Base-by-base conservation (phyloP, 2,888 invertebrate species). In the Steinernema hermaphroditum region DNA sequence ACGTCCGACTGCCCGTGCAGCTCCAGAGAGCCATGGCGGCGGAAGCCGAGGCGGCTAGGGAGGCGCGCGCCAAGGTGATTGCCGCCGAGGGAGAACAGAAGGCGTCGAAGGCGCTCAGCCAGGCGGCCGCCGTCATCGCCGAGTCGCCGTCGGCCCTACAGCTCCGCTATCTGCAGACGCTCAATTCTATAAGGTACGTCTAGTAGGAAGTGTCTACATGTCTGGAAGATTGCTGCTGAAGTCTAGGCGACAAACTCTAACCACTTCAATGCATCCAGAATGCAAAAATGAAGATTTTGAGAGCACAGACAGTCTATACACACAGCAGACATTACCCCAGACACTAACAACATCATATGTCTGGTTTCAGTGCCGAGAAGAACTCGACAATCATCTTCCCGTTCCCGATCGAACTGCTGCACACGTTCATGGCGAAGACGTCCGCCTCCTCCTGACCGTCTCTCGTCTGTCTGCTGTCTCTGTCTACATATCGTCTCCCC, bases 1-100 rank as follows among this genome's bases (percentile, higher is more conserved):
- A 95, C 87, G 94, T 94, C 2, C 91, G 94, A 75, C 89, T 95
- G 75, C 95, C 95, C 0, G 92, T 94, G 29, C 94, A 94, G 87
- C 89, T 95, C 73, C 95, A 95, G 87, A 90, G 94, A 71, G 94
- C 94, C 0, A 95, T 95, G 94, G 95, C 95, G 0, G 94, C 94
- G 0, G 95, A 95, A 88, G 95, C 94, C 0, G 95, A 95, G 85
- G 94, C 94, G 0, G 92, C 94, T 0, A 90, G 94, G 46, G 94
- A 95, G 87, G 94, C 94, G 4, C 74, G 80, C 32, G 85, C 85
- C 1, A 85, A 85, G 78, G 80, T 96, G 0, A 95, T 96, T 80
- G 94, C 95, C 0, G 96, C 96, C 6, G 96, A 96, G 87, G 96
- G 96, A 34, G 96, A 97, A 87, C 81, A 80, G 68, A 77, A 82